These are phyloP conservation scores for Leptopterna dolabrata DNA, from an alignment of 2,888 invertebrate species.

Conservation along the genomic window DNA sequence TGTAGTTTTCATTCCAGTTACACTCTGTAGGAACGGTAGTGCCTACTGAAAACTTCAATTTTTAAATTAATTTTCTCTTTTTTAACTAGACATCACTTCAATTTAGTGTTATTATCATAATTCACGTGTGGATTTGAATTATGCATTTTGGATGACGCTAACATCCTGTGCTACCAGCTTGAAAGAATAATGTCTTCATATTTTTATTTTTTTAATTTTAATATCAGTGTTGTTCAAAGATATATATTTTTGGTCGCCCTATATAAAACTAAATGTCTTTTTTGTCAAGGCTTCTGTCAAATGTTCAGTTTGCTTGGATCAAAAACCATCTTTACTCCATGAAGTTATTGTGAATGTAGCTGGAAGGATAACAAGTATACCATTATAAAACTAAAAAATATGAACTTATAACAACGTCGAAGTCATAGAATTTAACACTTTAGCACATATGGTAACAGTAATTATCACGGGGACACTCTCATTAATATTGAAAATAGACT, in stretches of 20 bases:
- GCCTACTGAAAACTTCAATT: not conserved
- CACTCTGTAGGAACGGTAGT: not conserved
- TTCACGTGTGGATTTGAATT: not conserved
- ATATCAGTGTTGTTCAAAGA: not conserved
- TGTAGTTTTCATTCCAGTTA: conserved; percentile 24
- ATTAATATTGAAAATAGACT: conserved; percentile 19
- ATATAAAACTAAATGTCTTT: conserved; percentile 16
- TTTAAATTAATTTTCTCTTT: not conserved
- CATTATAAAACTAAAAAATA: conserved; percentile 16
- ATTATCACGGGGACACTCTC: conserved; percentile 29
- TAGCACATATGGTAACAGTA: conserved; percentile 28
- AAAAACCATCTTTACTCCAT: not conserved
- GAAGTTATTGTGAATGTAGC: not conserved
- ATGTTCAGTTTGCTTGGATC: not conserved
- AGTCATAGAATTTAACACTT: conserved; percentile 1
- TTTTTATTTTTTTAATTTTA: not conserved
- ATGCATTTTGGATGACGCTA: not conserved
- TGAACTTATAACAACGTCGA: not conserved
- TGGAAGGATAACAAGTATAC: conserved; percentile 13
- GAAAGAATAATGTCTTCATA: not conserved
- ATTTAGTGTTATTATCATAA: not conserved
- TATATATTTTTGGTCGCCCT: not conserved
- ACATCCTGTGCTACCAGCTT: not conserved
- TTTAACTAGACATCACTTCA: not conserved
- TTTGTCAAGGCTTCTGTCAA: not conserved